Conservation (phyloP, 2,888 invertebrate species). For the Calliopum simillimum region DNA sequence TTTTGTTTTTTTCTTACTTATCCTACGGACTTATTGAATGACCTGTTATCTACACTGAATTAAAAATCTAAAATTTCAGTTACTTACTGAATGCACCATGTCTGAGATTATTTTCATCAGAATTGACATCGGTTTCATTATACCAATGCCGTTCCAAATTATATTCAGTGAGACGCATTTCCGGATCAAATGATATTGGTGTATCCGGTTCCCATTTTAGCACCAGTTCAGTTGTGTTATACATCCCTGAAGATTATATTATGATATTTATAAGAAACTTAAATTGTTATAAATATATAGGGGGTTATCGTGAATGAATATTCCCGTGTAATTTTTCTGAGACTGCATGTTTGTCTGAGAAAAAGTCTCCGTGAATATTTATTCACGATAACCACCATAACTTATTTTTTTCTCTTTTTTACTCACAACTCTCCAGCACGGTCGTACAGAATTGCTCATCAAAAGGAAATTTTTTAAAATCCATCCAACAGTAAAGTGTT, state of each 20-base stretch:
- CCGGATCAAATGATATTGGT: slow-evolving; percentile 61
- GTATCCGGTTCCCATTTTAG: slow-evolving; percentile 55
- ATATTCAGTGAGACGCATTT: slow-evolving; percentile 60
- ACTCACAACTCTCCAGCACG: slow-evolving; percentile 60
- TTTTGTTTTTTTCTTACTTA: too few relatives aligned
- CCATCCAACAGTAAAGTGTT: slow-evolving; percentile 62
- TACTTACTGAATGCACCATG: slow-evolving; percentile 59
- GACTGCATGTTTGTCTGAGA: too few relatives aligned
- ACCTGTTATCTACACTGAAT: too few relatives aligned
- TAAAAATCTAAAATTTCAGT: background rate
- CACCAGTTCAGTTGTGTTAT: slow-evolving; percentile 58
- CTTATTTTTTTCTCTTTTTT: too few relatives aligned
- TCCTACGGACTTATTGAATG: too few relatives aligned
- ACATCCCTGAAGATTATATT: slow-evolving; percentile 58
- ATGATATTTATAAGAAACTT: background rate
- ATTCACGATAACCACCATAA: too few relatives aligned
- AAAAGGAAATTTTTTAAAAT: slow-evolving; percentile 62
- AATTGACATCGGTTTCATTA: slow-evolving; percentile 54
- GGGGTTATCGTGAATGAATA: too few relatives aligned
- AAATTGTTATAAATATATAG: too few relatives aligned
- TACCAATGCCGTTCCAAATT: slow-evolving; percentile 57
- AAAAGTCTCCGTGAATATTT: too few relatives aligned
- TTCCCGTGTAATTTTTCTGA: too few relatives aligned
- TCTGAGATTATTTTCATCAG: slow-evolving; percentile 55
- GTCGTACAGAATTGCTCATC: slow-evolving; percentile 61